Conservation (phyloP, 2,797 vertebrate genomes). For the Dendrocincla fuliginosa region DNA sequence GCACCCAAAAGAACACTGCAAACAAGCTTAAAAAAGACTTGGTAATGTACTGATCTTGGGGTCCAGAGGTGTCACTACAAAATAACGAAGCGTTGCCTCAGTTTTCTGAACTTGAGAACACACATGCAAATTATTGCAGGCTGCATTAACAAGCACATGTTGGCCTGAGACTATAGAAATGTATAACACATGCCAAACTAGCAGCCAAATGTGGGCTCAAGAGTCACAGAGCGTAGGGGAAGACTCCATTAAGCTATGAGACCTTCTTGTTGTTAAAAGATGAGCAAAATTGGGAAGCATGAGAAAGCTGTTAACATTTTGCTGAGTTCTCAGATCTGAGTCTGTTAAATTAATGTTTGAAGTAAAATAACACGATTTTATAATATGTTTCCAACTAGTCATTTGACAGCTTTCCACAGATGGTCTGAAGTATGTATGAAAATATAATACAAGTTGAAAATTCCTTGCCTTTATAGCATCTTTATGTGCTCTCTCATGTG, state of each 20-base stretch:
- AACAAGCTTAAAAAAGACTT: not conserved
- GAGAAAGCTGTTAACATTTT: not conserved
- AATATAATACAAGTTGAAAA: conserved; percentile 21
- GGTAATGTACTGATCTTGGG: not conserved
- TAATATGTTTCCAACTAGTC: conserved; percentile 30
- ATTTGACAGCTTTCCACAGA: conserved; percentile 52
- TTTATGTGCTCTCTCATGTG: not conserved
- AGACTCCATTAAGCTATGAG: not conserved
- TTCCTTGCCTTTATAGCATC: not conserved
- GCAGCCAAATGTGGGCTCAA: not conserved
- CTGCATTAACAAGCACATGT: not conserved
- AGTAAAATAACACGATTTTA: conserved; percentile 28
- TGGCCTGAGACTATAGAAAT: not conserved
- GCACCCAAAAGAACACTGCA: not conserved
- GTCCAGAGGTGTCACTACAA: not conserved
- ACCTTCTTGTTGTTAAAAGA: not conserved
- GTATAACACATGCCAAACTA: not conserved
- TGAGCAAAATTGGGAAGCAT: not conserved
- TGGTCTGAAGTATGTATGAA: conserved; percentile 17
- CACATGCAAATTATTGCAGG: not conserved
- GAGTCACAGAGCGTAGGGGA: not conserved
- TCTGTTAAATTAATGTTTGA: conserved; percentile 29
- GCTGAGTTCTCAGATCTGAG: not conserved
- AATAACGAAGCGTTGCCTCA: not conserved
- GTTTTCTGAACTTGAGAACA: not conserved